phyloP scores from a whole-genome alignment of 2,113 vertebrate species.

The Eretmochelys imbricata region DNA sequence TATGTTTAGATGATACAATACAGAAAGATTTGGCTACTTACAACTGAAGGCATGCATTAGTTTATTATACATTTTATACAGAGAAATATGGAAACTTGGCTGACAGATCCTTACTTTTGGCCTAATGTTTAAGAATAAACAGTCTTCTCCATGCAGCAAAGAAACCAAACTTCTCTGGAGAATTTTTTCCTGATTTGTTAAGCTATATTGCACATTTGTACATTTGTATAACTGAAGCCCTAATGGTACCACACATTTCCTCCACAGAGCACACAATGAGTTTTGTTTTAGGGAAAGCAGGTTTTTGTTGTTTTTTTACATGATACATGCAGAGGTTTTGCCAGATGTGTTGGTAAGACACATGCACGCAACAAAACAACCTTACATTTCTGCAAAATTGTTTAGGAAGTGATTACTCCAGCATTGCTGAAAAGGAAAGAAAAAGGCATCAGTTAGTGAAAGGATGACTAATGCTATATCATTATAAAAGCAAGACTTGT shows the following conservation, averaged over 20 bases:
- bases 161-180: conserved; percentile 76
- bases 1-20: conserved; percentile 81
- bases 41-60: conserved; percentile 91
- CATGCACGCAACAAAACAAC: conserved; percentile 95
- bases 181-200: conserved; percentile 59
- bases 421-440: conserved; percentile 91
- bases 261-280: conserved; percentile 81
- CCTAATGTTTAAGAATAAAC: conserved; percentile 74
- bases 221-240: conserved; percentile 78
- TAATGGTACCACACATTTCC: conserved; percentile 80
- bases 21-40: conserved; percentile 81
- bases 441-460: conserved; percentile 74
- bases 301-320: conserved; percentile 75
- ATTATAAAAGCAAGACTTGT: conserved; percentile 57
- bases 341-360: conserved; percentile 91
- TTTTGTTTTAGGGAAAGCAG: conserved; percentile 72
- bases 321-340: conserved; percentile 91
- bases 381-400: conserved; percentile 91
- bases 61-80: conserved; percentile 85
- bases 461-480: conserved; percentile 55
- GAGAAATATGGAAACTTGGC: conserved; percentile 77
- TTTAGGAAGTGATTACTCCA: conserved; percentile 90
- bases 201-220: conserved; percentile 81
- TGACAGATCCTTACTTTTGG: conserved; percentile 75
- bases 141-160: conserved; percentile 83